phyloP scores from a whole-genome alignment of 2,113 vertebrate species.

The Scartelaos histophorus region DNA sequence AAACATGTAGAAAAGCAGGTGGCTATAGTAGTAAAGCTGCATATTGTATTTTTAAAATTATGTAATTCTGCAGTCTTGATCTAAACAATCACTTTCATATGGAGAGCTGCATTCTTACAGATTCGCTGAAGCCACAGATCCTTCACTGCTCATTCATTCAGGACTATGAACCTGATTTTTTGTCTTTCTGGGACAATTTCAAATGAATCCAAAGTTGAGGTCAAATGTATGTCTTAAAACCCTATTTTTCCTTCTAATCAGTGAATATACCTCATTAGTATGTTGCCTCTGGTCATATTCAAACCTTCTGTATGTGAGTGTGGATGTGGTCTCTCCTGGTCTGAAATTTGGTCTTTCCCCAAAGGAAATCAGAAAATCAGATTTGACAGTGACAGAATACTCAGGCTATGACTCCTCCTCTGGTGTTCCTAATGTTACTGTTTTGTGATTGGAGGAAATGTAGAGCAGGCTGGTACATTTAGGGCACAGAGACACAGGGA shows the following conservation, averaged over 20 bases:
- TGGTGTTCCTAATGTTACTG: conserved; percentile 15
- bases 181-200: not conserved
- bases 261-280: conserved; percentile 9
- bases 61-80: no score
- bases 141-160: not conserved
- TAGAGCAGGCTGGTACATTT: not conserved
- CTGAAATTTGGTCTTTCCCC: conserved; percentile 25
- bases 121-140: not conserved
- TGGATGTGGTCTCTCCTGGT: conserved; percentile 24
- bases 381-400: not conserved
- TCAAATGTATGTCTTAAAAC: not conserved
- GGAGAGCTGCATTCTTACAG: no score
- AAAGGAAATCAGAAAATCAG: conserved; percentile 20
- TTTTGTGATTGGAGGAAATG: not conserved
- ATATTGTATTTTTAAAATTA: no score
- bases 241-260: not conserved
- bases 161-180: not conserved
- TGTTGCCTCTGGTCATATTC: conserved; percentile 17
- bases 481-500: not conserved
- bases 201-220: conserved; percentile 1
- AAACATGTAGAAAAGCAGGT: no score
- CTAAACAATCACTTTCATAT: no score
- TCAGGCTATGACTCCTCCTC: not conserved
- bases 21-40: no score
- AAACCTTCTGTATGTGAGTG: conserved; percentile 4